Evolutionary conservation across 2,888 invertebrate genomes (phyloP), one percentile per base, ranked within the genome.

Genomic region (Epirrhoe alternata): DNA sequence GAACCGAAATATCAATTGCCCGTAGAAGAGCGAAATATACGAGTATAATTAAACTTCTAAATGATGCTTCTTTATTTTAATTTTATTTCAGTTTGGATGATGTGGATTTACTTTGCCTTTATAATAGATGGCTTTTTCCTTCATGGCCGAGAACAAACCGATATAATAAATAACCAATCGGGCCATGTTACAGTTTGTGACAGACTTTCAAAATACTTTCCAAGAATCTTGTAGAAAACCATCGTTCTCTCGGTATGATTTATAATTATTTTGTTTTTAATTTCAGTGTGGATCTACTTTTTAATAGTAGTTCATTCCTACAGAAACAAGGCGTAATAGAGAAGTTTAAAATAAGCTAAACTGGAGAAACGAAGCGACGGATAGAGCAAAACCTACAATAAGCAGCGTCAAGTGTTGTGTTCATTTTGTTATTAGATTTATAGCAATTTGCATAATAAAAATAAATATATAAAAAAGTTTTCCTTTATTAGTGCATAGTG

Each of bases 221-320:
- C 24, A 3, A 12, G 24, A 3, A 31, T 6, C 14, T 17, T 6
- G 6, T 10, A 49, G 49, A 53, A 17, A 55, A 33, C 6, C 47
- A 59, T 38, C 59, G 31, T 31, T 24, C 50, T 45, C 33, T 60
- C 16, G 55, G 55, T 59, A 55, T 24, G 31, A 38, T 24, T 42
- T 50, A 35, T 14, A 16, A 56, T 49, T 45, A 5, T 66, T 24
- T 14, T 71, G 45, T 70, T 77, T 82, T 78, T 68, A 52, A 74
- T 89, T 89, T 81, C 86, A 89, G 87, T 85, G 69, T 89, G 88
- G 88, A 50, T 61, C 74, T 89, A 88, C 82, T 89, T 86, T 83
- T 64, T 88, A 81, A 77, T 83, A 76, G 86, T 89, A 71, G 79
- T 87, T 74, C 77, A 82, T 76, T 84, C 85, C 75, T 88, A 82